phyloP scores from a whole-genome alignment of 2,113 vertebrate species.

The Sinocyclocheilus grahami region DNA sequence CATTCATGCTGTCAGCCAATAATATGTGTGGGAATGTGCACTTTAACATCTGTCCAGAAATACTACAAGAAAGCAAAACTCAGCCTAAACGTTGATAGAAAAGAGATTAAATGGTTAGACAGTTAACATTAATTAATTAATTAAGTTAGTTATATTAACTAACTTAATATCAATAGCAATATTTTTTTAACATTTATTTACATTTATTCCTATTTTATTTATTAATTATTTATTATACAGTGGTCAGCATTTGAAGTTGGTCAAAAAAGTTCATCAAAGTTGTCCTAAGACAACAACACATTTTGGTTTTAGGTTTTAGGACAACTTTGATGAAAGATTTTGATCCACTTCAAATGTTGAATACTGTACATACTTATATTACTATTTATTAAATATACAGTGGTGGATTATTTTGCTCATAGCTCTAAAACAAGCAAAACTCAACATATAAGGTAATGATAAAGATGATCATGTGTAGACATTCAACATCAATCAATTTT shows the following conservation, averaged over 20 bases:
- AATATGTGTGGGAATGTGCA: slow-evolving; percentile 70
- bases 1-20: slow-evolving; percentile 55
- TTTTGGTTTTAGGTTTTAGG: too few relatives aligned
- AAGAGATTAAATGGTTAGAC: background rate
- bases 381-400: background rate
- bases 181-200: background rate
- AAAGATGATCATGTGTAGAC: background rate
- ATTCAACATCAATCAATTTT: background rate
- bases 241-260: background rate
- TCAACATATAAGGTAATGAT: background rate
- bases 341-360: too few relatives aligned
- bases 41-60: slow-evolving; percentile 62
- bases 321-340: too few relatives aligned
- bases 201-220: background rate
- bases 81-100: background rate
- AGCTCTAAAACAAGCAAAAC: background rate
- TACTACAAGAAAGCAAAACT: background rate
- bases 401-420: background rate
- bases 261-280: too few relatives aligned
- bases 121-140: background rate
- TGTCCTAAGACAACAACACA: too few relatives aligned
- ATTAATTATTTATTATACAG: background rate
- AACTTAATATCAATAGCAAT: background rate
- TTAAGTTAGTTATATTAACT: background rate
- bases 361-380: background rate